phyloP scores from a whole-genome alignment of 2,888 invertebrate genomes.

The Epiblema foenella region DNA sequence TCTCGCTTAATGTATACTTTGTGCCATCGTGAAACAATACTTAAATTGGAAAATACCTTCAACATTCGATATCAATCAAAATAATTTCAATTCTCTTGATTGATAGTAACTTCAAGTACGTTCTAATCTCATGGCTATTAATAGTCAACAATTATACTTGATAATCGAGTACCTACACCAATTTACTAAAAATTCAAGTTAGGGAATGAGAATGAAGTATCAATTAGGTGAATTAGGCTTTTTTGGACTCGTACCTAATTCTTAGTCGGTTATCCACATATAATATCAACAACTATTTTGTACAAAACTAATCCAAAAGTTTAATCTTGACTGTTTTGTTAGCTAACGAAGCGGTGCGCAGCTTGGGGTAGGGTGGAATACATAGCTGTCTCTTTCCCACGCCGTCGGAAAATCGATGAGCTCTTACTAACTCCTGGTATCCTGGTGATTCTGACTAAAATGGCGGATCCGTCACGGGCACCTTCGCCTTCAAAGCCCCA shows the following conservation, averaged over 20 bases:
- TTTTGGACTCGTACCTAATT: too few relatives aligned
- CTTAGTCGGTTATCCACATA: too few relatives aligned
- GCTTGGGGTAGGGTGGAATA: not conserved
- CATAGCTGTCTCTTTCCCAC: slow-evolving; percentile 41
- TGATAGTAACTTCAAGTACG: slow-evolving; percentile 10
- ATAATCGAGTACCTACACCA: not conserved
- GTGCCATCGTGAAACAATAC: not conserved
- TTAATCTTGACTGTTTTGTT: too few relatives aligned
- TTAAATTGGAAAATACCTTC: not conserved
- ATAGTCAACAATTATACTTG: slow-evolving; percentile 20
- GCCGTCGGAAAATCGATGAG: slow-evolving; percentile 55
- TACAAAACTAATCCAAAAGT: too few relatives aligned
- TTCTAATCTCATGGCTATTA: slow-evolving; percentile 16
- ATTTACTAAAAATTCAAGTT: too few relatives aligned
- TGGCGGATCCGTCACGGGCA: slow-evolving; percentile 67
- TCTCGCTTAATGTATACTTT: not conserved
- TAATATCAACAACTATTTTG: too few relatives aligned
- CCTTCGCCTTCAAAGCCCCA: slow-evolving; percentile 34
- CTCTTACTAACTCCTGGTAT: slow-evolving; percentile 54
- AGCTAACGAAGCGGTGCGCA: too few relatives aligned
- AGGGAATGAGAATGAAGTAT: too few relatives aligned
- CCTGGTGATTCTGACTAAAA: slow-evolving; percentile 69
- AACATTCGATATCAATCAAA: not conserved
- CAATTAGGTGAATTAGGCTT: too few relatives aligned
- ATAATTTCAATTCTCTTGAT: not conserved